Evolutionary conservation across 2,888 invertebrate species (phyloP), one percentile per base, ranked within the genome.

Genomic region (Athrips mouffetella): DNA sequence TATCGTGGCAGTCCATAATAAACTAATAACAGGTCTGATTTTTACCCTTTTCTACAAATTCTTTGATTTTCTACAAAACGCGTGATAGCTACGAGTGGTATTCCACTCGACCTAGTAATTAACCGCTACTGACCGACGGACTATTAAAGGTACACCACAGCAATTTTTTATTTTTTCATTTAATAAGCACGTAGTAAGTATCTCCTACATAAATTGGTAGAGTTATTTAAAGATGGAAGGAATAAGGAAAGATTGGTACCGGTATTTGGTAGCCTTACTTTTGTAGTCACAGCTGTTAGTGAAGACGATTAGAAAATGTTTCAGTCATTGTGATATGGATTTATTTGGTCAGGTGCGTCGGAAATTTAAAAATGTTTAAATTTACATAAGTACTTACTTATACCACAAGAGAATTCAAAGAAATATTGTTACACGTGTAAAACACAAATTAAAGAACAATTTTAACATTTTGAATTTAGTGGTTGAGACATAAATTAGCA

Each of bases 51-150:
- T 79, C 80, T 69, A 70, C 72, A 72, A 65, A 64, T 77, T 83
- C 83, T 83, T 87, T 86, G 87, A 87, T 86, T 86, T 84, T 70
- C 67, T 68, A 60, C 62, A 58, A 67, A 56, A 56, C 60, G 50
- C 56, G 56, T 57, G 60, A 63, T 67, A 59, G 52, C 55, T 57
- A 60, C 57, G 62, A 69, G n/a, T 37, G 64, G 18, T n/a, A 63
- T 75, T 76, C 77, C 76, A 68, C 63, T 52, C 55, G 64, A 58
- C 64, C 70, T 55, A 70, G 62, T 80, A 81, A 84, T 84, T 84
- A 81, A 53, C 53, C 51, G 53, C 50, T 59, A 59, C 67, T 59
- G 69, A 69, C 59, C 60, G 69, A 69, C 60, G 62, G 59, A 62
- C 68, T 64, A 70, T 79, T 76, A 74, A 54, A 35, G 33, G 16